Percentiles rank a stretch among this genome's conserved stretches.
Conservation (phyloP, 2,797 vertebrate species). For the Rhynchotus rufescens region DNA sequence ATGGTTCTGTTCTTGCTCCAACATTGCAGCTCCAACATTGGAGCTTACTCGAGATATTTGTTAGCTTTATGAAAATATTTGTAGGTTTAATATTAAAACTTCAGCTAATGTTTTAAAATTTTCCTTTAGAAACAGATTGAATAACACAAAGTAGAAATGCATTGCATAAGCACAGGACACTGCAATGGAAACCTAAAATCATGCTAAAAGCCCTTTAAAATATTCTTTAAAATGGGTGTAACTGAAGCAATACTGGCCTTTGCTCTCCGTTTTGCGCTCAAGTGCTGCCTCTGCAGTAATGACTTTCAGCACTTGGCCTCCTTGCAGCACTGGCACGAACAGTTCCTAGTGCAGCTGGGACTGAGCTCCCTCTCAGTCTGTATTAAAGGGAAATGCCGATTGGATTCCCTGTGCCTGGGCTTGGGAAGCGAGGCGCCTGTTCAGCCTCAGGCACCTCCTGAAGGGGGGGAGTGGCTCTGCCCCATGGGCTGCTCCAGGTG, state of each 20-base stretch:
- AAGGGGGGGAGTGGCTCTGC: too few species aligned
- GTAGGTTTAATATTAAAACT: background rate
- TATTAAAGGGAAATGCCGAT: background rate
- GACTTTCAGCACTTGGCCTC: background rate
- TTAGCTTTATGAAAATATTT: background rate
- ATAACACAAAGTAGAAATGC: background rate
- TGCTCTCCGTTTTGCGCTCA: background rate
- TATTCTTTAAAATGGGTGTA: background rate
- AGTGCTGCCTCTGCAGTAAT: background rate
- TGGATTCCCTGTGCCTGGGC: background rate
- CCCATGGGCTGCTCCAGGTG: too few species aligned
- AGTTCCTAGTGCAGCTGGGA: background rate
- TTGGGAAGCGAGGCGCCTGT: background rate
- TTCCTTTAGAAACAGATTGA: background rate
- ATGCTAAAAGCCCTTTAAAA: background rate
- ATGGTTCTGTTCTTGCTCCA: background rate
- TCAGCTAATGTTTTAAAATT: background rate
- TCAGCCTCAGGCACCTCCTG: background rate
- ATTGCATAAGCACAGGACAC: background rate
- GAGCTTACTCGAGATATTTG: background rate
- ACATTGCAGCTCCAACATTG: background rate
- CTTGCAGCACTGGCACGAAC: background rate
- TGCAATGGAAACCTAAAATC: background rate
- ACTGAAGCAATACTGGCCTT: background rate
- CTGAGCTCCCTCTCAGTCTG: background rate